Evolutionary conservation across 2,888 invertebrate species (phyloP).

Genomic region (Blastobasis lacticolella): DNA sequence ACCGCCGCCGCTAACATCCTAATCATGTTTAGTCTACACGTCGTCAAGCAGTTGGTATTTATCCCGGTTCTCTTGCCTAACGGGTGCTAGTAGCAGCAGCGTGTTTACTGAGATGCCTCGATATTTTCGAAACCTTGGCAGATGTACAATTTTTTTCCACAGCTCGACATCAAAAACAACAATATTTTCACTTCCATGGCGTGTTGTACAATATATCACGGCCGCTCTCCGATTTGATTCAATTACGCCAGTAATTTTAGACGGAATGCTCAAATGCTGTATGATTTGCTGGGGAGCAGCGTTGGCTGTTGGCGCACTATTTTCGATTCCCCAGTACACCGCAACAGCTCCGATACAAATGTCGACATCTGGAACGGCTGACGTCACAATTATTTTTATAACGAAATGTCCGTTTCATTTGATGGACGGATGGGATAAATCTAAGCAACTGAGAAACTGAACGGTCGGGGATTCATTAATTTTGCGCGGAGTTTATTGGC

Average conservation of each 20-base stretch:
- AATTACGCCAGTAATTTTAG: constrained; percentile 46
- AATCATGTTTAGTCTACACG: constrained; percentile 4
- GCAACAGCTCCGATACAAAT: constrained; percentile 10
- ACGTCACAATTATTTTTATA: constrained; percentile 15
- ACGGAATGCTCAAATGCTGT: constrained; percentile 25
- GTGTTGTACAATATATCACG: constrained; percentile 18
- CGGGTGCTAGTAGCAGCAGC: constrained; percentile 15
- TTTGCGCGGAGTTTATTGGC: no score
- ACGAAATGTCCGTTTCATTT: not conserved
- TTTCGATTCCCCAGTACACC: constrained; percentile 25
- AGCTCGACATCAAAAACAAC: constrained; percentile 21
- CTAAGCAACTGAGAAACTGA: no score
- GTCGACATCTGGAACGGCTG: constrained; percentile 22
- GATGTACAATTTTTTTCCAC: constrained; percentile 30
- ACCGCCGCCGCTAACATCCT: constrained; percentile 1
- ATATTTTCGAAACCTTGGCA: constrained; percentile 43
- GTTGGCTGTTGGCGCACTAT: constrained; percentile 30
- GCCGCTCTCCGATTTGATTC: constrained; percentile 26
- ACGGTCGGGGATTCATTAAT: no score
- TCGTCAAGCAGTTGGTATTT: not conserved
- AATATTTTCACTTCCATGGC: constrained; percentile 18
- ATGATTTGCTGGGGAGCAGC: constrained; percentile 33
- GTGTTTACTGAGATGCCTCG: constrained; percentile 29
- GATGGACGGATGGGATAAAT: constrained; percentile 1
- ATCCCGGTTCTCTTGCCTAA: not conserved